A percentile compares a stretch with the other conserved stretches of the same genome.
Conservation (phyloP, 2,797 vertebrate genomes). For the Brotula barbata region DNA sequence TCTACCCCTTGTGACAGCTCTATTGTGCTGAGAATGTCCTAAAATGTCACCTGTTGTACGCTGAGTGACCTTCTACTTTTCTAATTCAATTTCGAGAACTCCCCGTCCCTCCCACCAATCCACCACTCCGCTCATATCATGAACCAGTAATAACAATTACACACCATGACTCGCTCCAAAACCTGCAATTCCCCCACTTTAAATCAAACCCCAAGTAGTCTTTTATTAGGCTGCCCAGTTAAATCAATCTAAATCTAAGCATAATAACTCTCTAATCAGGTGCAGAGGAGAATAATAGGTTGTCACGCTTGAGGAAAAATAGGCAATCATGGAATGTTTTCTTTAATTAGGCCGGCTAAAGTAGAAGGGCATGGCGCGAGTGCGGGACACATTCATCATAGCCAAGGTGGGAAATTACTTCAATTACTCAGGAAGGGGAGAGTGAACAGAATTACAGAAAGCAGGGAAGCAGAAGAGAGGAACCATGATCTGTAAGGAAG, state of each 20-base stretch:
- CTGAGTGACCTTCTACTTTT: slow-evolving; percentile 76
- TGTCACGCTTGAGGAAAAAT: slow-evolving; percentile 99
- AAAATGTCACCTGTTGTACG: slow-evolving; percentile 91
- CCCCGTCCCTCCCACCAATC: slow-evolving; percentile 44
- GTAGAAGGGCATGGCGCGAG: slow-evolving; percentile 90
- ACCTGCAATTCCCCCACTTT: slow-evolving; percentile 90
- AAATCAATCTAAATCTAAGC: slow-evolving; percentile 99
- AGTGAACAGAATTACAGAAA: slow-evolving; percentile 73
- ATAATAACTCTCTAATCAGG: slow-evolving; percentile 99
- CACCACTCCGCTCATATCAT: slow-evolving; percentile 68
- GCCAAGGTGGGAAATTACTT: slow-evolving; percentile 98
- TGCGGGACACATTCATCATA: slow-evolving; percentile 98
- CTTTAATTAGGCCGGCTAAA: slow-evolving; percentile 99
- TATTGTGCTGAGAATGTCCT: slow-evolving; percentile 74
- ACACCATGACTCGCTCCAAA: slow-evolving; percentile 87
- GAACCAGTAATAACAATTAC: slow-evolving; percentile 87
- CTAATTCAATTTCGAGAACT: slow-evolving; percentile 77
- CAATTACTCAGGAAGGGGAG: slow-evolving; percentile 89
- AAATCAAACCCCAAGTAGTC: slow-evolving; percentile 92
- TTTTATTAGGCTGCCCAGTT: slow-evolving; percentile 96
- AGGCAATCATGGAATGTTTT: slow-evolving; percentile 99
- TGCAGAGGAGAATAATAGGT: slow-evolving; percentile 99
- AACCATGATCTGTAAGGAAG: slow-evolving; percentile 57
- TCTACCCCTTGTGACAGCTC: slow-evolving; percentile 79
- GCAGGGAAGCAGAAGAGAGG: slow-evolving; percentile 64